phyloP scores from a whole-genome alignment of 2,113 vertebrate species.

The Ailurus styani region DNA sequence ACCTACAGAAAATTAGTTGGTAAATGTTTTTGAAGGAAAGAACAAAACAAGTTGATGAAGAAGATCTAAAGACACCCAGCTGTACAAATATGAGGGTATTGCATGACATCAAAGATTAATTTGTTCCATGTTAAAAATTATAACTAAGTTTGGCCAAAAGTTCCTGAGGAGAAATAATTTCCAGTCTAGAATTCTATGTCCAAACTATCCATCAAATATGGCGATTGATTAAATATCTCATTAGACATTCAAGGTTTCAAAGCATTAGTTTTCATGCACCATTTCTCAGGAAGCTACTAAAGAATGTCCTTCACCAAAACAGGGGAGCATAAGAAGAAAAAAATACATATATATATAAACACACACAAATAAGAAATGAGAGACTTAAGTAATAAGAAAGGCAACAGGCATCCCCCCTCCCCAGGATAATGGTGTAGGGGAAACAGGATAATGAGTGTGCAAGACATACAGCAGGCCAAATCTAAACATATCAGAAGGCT shows the following conservation, averaged over 20 bases:
- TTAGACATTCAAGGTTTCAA: background rate
- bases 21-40: background rate
- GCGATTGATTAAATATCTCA: background rate
- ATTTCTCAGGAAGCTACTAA: background rate
- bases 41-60: background rate
- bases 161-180: background rate
- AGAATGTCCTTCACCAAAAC: background rate
- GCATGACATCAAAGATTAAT: background rate
- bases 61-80: background rate
- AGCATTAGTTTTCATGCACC: background rate
- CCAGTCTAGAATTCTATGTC: background rate
- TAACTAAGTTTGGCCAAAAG: background rate
- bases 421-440: background rate
- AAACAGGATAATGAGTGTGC: background rate
- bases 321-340: background rate
- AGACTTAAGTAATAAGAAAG: background rate
- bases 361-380: background rate
- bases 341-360: background rate
- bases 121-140: background rate
- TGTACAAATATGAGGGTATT: background rate
- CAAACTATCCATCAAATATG: background rate
- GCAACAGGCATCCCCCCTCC: background rate
- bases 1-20: background rate
- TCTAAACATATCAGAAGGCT: background rate
- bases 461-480: background rate